Conservation (phyloP, 2,113 vertebrate species). For the Terrapene triunguis region DNA sequence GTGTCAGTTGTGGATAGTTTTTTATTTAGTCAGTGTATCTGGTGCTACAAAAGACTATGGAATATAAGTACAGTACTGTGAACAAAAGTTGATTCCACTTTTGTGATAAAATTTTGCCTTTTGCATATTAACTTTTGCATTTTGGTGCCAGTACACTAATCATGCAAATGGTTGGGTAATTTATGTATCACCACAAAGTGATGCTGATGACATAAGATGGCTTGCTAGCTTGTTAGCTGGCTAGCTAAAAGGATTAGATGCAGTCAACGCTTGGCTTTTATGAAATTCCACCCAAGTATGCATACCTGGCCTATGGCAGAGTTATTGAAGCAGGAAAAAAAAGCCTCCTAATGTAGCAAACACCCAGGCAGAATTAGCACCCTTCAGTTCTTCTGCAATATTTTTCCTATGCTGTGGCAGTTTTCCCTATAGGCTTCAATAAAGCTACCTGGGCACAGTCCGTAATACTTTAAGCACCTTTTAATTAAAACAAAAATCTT, state of each 20-base stretch:
- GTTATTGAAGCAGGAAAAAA: not conserved
- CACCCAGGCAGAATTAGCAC: fast-evolving
- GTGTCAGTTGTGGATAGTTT: fast-evolving
- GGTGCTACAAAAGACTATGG: not conserved
- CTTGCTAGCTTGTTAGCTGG: not conserved
- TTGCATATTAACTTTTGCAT: not conserved
- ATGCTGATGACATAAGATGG: not conserved
- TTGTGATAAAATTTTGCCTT: not conserved
- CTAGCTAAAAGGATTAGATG: not conserved
- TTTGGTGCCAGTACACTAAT: not conserved
- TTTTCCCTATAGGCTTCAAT: not conserved
- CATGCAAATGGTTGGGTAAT: not conserved
- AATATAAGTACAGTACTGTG: not conserved
- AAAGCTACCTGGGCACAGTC: not conserved
- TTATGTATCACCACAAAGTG: not conserved
- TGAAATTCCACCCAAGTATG: not conserved
- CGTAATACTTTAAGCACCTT: not conserved
- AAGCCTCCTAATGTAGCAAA: not conserved
- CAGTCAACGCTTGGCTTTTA: not conserved
- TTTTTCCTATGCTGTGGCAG: fast-evolving
- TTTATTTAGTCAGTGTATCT: not conserved
- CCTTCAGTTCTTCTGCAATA: not conserved
- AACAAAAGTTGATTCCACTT: not conserved
- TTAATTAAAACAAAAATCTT: not conserved
- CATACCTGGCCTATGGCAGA: not conserved